Evolutionary conservation across 2,888 invertebrate species (phyloP), one percentile per base, ranked within the genome.

Genomic region (Calliopum simillimum): DNA sequence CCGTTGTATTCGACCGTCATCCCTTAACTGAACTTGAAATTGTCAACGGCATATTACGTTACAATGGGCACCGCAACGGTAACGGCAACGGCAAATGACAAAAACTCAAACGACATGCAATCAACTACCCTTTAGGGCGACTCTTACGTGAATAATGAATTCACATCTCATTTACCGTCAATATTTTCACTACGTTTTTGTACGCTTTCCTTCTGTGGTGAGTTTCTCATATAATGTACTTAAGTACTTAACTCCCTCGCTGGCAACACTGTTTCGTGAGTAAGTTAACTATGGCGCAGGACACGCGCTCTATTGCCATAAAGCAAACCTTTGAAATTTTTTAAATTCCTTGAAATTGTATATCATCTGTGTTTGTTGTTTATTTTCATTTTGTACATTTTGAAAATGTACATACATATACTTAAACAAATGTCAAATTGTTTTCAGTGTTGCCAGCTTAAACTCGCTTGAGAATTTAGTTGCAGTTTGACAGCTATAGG

Each of bases 281-380:
- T 49, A 14, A 4, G 14, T 44, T 49, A 33, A 33, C 13, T 14
- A 1, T 43, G 43, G 72, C 72, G 72, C 72, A 68, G 66, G 70
- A 70, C 68, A 64, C 44, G 46, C 56, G 43, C 44, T 49, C 66
- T 41, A 43, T 23, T 21, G 43, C 16, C 21, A n/a, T n/a, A n/a
- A n/a, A n/a, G n/a, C n/a, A 56, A 41, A 23, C 11, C n/a, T 44
- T 25, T 46, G 64, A 61, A 69, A 78, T 73, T 75, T 73, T 61
- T 74, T 63, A 47, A 70, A 76, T 74, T 73, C 70, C 73, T 76
- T 76, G 73, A n/a, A n/a, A 33, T 63, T 74, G 70, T 69, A 67
- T 74, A 78, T 79, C 82, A 82, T 79, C 78, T 82, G 83, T 79
- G 79, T 76, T 77, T 77, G 76, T 74, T 76, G 68, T 58, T 16